Conservation (phyloP, 1,140 invertebrate species). For the Venustaconcha ellipsiformis region DNA sequence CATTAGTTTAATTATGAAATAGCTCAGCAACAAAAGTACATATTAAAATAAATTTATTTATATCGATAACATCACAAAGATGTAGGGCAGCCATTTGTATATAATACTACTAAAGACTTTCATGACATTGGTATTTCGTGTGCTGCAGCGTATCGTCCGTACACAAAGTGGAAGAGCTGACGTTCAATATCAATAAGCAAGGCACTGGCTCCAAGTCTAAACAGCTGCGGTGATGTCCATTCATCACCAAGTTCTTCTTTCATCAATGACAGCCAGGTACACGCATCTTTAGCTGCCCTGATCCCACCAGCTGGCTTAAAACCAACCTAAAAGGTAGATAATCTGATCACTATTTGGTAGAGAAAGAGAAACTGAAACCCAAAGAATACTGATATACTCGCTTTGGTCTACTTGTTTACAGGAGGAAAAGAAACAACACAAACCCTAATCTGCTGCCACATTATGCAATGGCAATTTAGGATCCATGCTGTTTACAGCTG, state of each 20-base stretch:
- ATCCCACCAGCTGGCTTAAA: slow-evolving; percentile 98
- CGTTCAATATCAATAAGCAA: slow-evolving; percentile 84
- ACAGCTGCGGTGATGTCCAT: slow-evolving; percentile 86
- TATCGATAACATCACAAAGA: too few relatives aligned
- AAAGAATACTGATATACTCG: not conserved
- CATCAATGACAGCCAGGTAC: slow-evolving; percentile 88
- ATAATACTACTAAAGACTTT: too few relatives aligned
- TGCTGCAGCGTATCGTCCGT: slow-evolving; percentile 62
- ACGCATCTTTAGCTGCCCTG: slow-evolving; percentile 83
- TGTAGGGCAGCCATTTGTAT: too few relatives aligned
- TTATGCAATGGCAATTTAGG: too few relatives aligned
- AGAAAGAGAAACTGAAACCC: not conserved
- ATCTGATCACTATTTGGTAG: not conserved
- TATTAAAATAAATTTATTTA: too few relatives aligned
- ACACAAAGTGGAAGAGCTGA: slow-evolving; percentile 73
- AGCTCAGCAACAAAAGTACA: too few relatives aligned
- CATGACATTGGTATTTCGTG: slow-evolving; percentile 62
- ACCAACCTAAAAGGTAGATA: slow-evolving; percentile 79
- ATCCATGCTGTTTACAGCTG: too few relatives aligned
- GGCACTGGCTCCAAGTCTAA: slow-evolving; percentile 95
- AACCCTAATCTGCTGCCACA: too few relatives aligned
- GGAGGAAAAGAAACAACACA: not conserved
- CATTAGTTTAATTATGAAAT: too few relatives aligned
- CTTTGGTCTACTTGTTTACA: not conserved
- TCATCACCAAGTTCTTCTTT: slow-evolving; percentile 87